These are phyloP conservation scores for Glandiceps talaboti DNA, from an alignment of 53 echinoderm and acorn worm genomes.

Conservation along the genomic window DNA sequence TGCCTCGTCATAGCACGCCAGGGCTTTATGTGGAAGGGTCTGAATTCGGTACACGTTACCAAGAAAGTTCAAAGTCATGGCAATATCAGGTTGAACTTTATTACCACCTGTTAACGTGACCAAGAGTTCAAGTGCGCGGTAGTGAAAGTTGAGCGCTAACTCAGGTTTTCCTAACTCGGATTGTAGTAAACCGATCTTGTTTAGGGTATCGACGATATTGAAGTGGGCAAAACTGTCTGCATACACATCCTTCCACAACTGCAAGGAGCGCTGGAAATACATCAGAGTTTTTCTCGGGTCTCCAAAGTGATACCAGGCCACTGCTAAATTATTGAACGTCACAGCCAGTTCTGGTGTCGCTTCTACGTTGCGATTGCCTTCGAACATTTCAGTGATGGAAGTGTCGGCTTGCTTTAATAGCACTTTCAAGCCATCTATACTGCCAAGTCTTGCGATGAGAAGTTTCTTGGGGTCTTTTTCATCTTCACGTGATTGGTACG, in stretches of 20 bases:
- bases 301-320: background rate
- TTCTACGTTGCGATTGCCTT: background rate
- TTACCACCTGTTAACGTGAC: background rate
- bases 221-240: background rate
- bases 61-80: background rate
- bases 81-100: background rate
- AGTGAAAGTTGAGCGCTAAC: background rate
- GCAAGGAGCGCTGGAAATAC: background rate
- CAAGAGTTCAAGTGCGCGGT: background rate
- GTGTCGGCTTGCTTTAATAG: background rate
- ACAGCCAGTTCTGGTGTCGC: background rate
- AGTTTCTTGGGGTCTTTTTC: background rate
- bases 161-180: background rate
- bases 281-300: background rate
- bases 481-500: background rate
- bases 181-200: background rate
- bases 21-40: background rate
- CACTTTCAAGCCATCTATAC: background rate
- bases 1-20: background rate
- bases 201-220: background rate
- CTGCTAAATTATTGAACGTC: background rate
- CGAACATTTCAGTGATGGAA: background rate
- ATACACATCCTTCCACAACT: background rate
- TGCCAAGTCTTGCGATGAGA: background rate
- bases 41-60: background rate